These are phyloP conservation scores for Dolichomitus sp. DNA, from an alignment of 2,888 invertebrate genomes.

Conservation along the genomic window DNA sequence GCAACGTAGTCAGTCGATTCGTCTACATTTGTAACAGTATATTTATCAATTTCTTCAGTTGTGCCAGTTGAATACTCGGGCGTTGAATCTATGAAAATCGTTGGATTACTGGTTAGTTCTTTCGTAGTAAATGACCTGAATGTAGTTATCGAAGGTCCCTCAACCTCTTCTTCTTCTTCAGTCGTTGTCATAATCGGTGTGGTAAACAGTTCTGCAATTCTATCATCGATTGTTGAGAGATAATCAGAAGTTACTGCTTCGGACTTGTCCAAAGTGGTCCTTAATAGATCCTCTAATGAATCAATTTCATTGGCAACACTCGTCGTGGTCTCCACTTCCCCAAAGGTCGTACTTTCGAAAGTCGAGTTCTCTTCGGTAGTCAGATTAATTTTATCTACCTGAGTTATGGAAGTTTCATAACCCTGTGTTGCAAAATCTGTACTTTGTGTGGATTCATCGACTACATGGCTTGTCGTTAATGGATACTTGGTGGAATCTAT, in stretches of 20 bases:
- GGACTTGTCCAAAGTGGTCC: conserved; percentile 6
- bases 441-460: conserved; percentile 27
- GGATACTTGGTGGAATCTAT: conserved; percentile 9
- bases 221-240: conserved; percentile 24
- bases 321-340: neutral
- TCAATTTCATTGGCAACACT: conserved; percentile 23
- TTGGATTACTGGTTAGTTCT: conserved; percentile 10
- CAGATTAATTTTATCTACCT: neutral
- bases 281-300: conserved; percentile 1
- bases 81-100: conserved; percentile 15
- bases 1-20: neutral
- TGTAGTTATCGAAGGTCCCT: conserved; percentile 34
- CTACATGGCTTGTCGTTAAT: neutral
- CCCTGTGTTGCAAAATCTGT: conserved; percentile 9
- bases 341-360: conserved; percentile 22
- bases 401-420: neutral
- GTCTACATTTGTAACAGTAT: neutral
- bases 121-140: conserved; percentile 25
- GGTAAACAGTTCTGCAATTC: conserved; percentile 13
- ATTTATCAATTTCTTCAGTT: neutral
- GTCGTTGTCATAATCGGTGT: conserved; percentile 5
- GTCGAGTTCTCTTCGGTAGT: conserved; percentile 21
- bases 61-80: neutral
- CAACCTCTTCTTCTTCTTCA: neutral
- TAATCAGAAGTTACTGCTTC: conserved; percentile 24